Evolutionary conservation across 92 coral and sea anemone genomes (phyloP), one percentile per base, ranked within the genome.

Genomic region (Siderastrea radians): DNA sequence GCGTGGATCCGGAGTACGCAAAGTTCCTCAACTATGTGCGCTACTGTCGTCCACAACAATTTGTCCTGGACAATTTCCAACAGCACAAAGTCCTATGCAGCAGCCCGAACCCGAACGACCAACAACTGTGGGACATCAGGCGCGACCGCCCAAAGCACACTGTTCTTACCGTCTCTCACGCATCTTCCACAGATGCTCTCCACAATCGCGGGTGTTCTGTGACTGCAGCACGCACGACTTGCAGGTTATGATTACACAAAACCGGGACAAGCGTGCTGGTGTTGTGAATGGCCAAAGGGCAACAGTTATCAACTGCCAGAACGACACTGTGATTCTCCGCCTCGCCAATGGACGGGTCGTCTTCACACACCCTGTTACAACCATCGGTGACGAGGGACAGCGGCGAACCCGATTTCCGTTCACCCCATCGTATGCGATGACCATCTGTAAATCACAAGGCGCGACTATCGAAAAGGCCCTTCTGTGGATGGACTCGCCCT

Each of bases 231-330:
- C n/a, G n/a, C n/a, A n/a, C n/a, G n/a, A n/a, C n/a, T n/a, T n/a
- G n/a, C 68, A 66, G 61, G 70, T 79, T 1, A 3, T 57, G 0
- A 61, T 79, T 38, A 79, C 75, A 0, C 1, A 79, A 45, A 79
- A 79, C 53, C 13, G 84, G 8, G 65, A 62, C 75, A 80, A 80
- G 49, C 3, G 3, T 7, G 53, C 15, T 60, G 53, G 68, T 17
- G 53, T 80, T 3, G 75, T 80, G 48, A 80, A 80, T 45, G 84
- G 84, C 2, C 74, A 70, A 43, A 14, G 43, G 48, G 84, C 53
- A 10, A 54, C 61, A 8, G 38, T 80, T 3, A 49, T 61, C 26
- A 66, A 43, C 8, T n/a, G 46, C 45, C 46, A 65, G 19, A 53
- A 54, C 16, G 13, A 80, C 38, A 80, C 84, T 4, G 55, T 62